phyloP scores from a whole-genome alignment of 2,113 vertebrate genomes.

The Neomonachus schauinslandi region DNA sequence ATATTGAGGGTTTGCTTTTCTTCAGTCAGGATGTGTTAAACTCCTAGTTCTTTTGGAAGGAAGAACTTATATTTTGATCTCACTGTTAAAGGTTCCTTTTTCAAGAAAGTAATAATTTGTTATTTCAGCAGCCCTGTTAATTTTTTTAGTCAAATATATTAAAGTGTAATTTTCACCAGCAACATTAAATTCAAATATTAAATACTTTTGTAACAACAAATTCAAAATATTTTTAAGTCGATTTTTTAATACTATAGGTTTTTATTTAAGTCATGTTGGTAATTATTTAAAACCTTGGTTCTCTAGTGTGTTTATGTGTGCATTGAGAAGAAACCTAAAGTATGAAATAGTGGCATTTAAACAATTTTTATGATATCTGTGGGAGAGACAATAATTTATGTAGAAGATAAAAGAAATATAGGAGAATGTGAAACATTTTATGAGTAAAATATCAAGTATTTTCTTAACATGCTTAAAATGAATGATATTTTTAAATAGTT shows the following conservation, averaged over 20 bases:
- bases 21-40: neutral
- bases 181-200: constrained; percentile 38
- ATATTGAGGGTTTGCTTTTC: neutral
- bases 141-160: constrained; percentile 32
- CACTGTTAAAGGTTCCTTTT: neutral
- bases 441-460: constrained; percentile 26
- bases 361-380: constrained; percentile 21
- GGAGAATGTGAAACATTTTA: neutral
- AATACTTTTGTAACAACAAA: neutral
- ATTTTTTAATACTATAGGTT: constrained; percentile 10
- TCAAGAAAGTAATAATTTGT: constrained; percentile 28
- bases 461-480: constrained; percentile 47
- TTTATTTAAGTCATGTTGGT: neutral
- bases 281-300: constrained; percentile 1
- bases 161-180: constrained; percentile 41
- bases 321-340: constrained; percentile 2
- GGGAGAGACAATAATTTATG: neutral
- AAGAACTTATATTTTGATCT: constrained; percentile 54
- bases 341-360: neutral
- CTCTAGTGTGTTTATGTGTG: neutral
- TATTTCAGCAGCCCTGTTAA: neutral
- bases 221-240: constrained; percentile 42
- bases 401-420: neutral
- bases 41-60: neutral
- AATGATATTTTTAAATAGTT: constrained; percentile 24